These are phyloP conservation scores for Conomelus anceps DNA, from an alignment of 2,888 invertebrate species.

Conservation along the genomic window DNA sequence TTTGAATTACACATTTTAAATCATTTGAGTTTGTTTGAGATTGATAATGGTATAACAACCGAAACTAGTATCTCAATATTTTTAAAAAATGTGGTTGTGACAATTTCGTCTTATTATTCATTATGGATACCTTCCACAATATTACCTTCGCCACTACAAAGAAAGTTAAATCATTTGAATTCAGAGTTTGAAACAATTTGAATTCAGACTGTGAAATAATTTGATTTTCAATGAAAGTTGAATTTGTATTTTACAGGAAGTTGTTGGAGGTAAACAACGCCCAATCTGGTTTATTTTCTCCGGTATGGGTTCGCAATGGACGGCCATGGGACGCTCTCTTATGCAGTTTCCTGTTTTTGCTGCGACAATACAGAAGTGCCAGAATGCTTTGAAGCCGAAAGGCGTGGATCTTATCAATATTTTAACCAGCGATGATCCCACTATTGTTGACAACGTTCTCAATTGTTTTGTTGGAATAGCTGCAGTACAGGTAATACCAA, in stretches of 20 bases:
- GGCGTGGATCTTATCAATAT: slow-evolving; percentile 57
- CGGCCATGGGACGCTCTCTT: slow-evolving; percentile 59
- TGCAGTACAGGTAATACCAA: slow-evolving; percentile 50
- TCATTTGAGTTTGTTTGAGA: no score
- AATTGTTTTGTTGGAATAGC: slow-evolving; percentile 68
- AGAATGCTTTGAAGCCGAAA: slow-evolving; percentile 50
- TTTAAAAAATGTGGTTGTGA: no score
- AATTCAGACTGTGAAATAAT: no score
- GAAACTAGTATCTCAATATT: no score
- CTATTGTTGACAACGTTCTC: slow-evolving; percentile 57
- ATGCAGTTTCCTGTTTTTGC: slow-evolving; percentile 61
- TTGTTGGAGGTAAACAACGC: slow-evolving; percentile 32
- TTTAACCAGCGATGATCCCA: slow-evolving; percentile 53
- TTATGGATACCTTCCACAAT: no score
- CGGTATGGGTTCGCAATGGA: slow-evolving; percentile 72
- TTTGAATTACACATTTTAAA: no score
- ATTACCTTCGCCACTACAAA: no score
- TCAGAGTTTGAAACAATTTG: no score
- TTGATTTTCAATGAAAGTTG: not conserved
- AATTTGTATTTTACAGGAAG: not conserved
- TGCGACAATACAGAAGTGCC: slow-evolving; percentile 53
- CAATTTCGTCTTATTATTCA: no score
- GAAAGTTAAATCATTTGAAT: no score
- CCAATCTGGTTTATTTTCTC: slow-evolving; percentile 64
- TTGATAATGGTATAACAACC: no score